phyloP scores from a whole-genome alignment of 2,888 invertebrate genomes.

The Mythimna albipuncta region DNA sequence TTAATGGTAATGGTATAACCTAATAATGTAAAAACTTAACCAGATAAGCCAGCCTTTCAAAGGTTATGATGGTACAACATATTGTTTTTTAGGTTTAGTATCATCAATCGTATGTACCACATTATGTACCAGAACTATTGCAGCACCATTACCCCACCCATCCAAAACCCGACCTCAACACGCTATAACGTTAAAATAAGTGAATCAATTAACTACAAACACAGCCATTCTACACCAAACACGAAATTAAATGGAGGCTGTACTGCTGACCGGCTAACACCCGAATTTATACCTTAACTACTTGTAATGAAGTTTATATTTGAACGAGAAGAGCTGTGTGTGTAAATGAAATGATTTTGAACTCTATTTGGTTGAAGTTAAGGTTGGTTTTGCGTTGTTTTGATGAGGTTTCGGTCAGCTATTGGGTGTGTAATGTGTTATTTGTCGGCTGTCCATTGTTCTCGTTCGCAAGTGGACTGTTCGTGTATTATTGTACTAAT shows the following conservation, averaged over 20 bases:
- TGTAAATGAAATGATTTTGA: constrained; percentile 36
- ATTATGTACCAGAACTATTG: constrained; percentile 14
- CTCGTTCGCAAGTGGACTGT: constrained; percentile 43
- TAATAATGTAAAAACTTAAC: too few species aligned
- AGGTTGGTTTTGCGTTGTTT: constrained; percentile 66
- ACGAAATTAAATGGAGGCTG: constrained; percentile 60
- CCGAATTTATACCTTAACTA: constrained; percentile 57
- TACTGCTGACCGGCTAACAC: constrained; percentile 48
- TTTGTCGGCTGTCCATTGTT: constrained; percentile 62
- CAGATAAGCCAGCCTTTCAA: too few species aligned
- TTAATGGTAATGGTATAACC: too few species aligned
- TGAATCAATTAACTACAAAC: constrained; percentile 65
- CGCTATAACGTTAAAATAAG: constrained; percentile 54
- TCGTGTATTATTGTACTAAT: constrained; percentile 53
- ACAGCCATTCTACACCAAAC: constrained; percentile 58
- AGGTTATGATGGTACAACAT: too few species aligned
- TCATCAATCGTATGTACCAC: background rate
- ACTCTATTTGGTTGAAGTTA: constrained; percentile 56
- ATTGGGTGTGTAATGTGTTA: constrained; percentile 65
- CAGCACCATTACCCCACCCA: constrained; percentile 20
- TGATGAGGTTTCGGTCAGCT: constrained; percentile 60
- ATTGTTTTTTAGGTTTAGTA: too few species aligned
- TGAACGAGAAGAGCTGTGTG: constrained; percentile 8
- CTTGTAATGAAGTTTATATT: constrained; percentile 55
- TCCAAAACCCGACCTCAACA: constrained; percentile 45